Conservation (phyloP, 2,797 vertebrate species). For the Acomys russatus region DNA sequence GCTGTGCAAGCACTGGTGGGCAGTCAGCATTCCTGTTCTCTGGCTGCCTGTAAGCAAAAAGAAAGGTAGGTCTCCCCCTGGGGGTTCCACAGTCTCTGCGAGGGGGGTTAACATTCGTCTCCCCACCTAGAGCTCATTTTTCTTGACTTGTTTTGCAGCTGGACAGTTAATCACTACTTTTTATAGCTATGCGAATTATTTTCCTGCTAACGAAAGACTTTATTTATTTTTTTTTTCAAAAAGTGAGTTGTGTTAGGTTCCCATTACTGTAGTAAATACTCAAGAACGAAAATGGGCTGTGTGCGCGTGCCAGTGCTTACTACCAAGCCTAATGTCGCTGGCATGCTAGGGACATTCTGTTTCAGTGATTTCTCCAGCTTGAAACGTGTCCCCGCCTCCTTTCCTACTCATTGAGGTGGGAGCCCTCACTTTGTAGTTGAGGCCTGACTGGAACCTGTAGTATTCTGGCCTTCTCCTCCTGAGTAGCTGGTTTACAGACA, state of each 20-base stretch:
- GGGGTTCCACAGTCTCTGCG: not conserved
- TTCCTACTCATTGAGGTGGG: not conserved
- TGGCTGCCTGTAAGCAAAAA: not conserved
- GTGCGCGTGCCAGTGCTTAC: fast-evolving
- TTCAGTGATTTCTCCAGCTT: not conserved
- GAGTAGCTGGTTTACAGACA: not conserved
- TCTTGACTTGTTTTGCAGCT: not conserved
- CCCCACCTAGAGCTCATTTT: not conserved
- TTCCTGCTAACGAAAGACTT: not conserved
- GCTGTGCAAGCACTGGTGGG: not conserved
- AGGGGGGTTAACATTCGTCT: not conserved
- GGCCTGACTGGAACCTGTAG: not conserved
- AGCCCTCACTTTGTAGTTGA: not conserved
- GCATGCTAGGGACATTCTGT: not conserved
- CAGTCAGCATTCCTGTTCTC: not conserved
- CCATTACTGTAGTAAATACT: not conserved
- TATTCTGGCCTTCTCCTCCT: not conserved
- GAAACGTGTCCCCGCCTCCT: not conserved
- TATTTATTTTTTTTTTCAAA: not conserved
- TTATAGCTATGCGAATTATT: conserved; percentile 25
- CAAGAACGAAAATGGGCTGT: not conserved
- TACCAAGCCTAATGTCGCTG: too few species aligned
- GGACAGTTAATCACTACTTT: not conserved
- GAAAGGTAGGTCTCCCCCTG: not conserved
- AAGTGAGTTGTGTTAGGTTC: not conserved